phyloP scores from a whole-genome alignment of 2,113 vertebrate species.

The Aix galericulata region DNA sequence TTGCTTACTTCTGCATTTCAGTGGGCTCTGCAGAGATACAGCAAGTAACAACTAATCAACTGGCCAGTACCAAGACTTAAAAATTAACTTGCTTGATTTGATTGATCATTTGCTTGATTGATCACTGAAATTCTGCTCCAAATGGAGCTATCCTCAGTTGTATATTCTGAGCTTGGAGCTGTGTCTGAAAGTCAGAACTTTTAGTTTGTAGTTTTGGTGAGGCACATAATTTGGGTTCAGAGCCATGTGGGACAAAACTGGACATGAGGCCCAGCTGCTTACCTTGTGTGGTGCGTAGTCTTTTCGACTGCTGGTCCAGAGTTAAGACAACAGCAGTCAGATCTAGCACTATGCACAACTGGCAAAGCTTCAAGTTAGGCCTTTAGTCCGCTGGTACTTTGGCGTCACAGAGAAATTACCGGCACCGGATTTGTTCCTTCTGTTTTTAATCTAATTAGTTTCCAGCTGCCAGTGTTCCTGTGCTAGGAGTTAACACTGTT shows the following conservation, averaged over 20 bases:
- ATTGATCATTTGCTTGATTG: neutral
- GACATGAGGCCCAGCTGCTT: neutral
- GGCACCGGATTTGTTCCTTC: neutral
- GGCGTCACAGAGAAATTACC: neutral
- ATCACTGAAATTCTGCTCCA: neutral
- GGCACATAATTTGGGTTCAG: neutral
- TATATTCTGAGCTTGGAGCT: neutral
- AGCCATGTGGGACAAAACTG: neutral
- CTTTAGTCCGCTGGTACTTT: neutral
- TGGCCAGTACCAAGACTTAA: neutral
- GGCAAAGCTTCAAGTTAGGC: neutral
- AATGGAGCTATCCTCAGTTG: neutral
- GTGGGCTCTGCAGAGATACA: neutral
- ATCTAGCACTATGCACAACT: accelerated
- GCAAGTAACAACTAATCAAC: neutral
- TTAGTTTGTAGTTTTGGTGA: neutral
- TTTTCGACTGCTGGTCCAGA: neutral
- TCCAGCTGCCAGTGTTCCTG: neutral
- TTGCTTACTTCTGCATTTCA: neutral
- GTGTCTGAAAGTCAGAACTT: neutral
- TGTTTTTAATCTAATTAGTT: neutral
- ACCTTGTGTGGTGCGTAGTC: neutral
- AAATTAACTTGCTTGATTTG: neutral
- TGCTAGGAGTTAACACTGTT: neutral
- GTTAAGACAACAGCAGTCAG: neutral